These are phyloP conservation scores for Parotia lawesii DNA, from an alignment of 2,113 vertebrate species.

Conservation along the genomic window DNA sequence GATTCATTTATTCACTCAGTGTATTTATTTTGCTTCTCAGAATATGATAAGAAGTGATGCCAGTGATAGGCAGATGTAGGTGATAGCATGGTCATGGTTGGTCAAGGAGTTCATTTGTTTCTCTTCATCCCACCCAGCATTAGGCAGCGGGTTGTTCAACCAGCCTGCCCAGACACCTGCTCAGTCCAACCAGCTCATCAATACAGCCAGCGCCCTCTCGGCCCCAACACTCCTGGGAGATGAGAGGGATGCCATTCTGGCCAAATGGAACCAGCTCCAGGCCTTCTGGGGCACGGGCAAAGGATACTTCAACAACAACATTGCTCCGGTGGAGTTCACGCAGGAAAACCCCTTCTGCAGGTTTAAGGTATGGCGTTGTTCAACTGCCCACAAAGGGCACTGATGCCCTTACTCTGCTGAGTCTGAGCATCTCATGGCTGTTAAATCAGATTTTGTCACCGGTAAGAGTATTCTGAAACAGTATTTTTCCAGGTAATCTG, in stretches of 20 bases:
- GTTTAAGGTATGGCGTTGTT: conserved; percentile 84
- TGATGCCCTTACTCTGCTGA: not conserved
- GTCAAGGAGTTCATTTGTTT: not conserved
- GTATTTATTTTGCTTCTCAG: not conserved
- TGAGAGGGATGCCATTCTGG: conserved; percentile 93
- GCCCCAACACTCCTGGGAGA: conserved; percentile 90
- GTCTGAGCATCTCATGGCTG: not conserved
- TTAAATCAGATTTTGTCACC: not conserved
- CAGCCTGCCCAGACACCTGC: conserved; percentile 81
- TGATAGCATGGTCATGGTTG: not conserved
- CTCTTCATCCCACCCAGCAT: not conserved
- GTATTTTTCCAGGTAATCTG: not conserved
- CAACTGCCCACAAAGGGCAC: not conserved
- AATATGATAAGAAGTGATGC: not conserved
- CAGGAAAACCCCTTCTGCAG: conserved; percentile 96
- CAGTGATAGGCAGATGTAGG: accelerated
- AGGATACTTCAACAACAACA: conserved; percentile 91
- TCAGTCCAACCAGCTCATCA: conserved; percentile 91
- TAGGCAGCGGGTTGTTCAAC: conserved; percentile 86
- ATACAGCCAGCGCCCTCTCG: conserved; percentile 92
- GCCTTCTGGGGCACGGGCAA: conserved; percentile 98
- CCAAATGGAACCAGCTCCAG: conserved; percentile 98
- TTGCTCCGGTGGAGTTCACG: conserved; percentile 89
- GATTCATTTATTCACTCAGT: not conserved
- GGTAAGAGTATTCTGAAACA: not conserved